Evolutionary conservation across 2,888 invertebrate species (phyloP).

Genomic region (Schizotus pectinicornis): DNA sequence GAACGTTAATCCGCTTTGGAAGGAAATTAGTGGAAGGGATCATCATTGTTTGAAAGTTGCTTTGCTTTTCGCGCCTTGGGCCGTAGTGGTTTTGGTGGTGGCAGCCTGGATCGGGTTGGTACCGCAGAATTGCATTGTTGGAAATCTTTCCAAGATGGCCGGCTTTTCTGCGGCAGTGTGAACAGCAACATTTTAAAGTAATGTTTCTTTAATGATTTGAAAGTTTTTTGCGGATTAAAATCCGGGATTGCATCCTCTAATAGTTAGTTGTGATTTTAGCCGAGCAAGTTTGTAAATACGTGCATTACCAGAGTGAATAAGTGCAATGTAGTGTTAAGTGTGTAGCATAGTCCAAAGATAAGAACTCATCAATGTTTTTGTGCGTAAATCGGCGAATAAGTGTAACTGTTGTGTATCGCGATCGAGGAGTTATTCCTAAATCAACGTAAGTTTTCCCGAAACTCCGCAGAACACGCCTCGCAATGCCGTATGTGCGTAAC

Average conservation of each 20-base stretch:
- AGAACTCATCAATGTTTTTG: slow-evolving; percentile 45
- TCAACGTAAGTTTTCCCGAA: slow-evolving; percentile 31
- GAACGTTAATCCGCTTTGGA: too few relatives aligned
- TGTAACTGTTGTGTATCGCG: slow-evolving; percentile 1
- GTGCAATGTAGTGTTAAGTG: slow-evolving; percentile 38
- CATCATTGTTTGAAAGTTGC: too few relatives aligned
- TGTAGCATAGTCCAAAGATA: slow-evolving; percentile 44
- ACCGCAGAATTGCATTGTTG: slow-evolving; percentile 53
- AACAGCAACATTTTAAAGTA: slow-evolving; percentile 46
- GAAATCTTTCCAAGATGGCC: slow-evolving; percentile 56
- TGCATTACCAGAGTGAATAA: slow-evolving; percentile 20
- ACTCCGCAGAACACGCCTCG: slow-evolving; percentile 27
- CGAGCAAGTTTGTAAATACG: slow-evolving; percentile 26
- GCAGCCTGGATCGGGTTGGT: slow-evolving; percentile 27
- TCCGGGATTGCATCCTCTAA: slow-evolving; percentile 1
- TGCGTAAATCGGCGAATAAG: slow-evolving; percentile 22
- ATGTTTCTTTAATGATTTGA: slow-evolving; percentile 44
- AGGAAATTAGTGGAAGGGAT: too few relatives aligned
- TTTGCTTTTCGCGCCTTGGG: too few relatives aligned
- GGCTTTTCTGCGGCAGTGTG: slow-evolving; percentile 51
- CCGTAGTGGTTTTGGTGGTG: not conserved
- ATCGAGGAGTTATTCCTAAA: slow-evolving; percentile 19
- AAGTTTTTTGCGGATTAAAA: slow-evolving; percentile 19
- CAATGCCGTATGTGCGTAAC: slow-evolving; percentile 23
- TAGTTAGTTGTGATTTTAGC: slow-evolving; percentile 8